Conservation (phyloP, 2,888 invertebrate species). For the Drosophila eohydei region DNA sequence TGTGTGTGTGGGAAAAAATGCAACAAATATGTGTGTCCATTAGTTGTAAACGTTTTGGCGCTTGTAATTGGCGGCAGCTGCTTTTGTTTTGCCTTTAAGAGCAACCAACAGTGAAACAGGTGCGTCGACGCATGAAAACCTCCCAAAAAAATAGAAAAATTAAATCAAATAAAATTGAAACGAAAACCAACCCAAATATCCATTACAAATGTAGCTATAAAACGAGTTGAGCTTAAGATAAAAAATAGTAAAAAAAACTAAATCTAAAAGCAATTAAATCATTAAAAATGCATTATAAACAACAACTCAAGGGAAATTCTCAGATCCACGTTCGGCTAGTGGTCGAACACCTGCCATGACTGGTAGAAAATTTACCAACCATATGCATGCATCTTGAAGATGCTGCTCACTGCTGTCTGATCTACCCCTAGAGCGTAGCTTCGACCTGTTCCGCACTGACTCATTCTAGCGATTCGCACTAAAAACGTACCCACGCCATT, state of each 20-base stretch:
- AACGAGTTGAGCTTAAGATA: constrained; percentile 5
- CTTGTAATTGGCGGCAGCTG: constrained; percentile 76
- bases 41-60: constrained; percentile 70
- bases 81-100: constrained; percentile 69
- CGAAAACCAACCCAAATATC: constrained; percentile 14
- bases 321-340: constrained; percentile 3
- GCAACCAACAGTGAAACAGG: constrained; percentile 66
- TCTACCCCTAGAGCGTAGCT: constrained; percentile 11
- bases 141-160: constrained; percentile 24
- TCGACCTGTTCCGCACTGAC: constrained; percentile 20
- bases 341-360: constrained; percentile 74
- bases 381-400: constrained; percentile 37
- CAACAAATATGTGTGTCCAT: constrained; percentile 51
- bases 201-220: constrained; percentile 26
- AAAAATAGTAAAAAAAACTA: background rate
- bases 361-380: constrained; percentile 45
- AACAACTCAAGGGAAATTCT: constrained; percentile 36
- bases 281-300: constrained; percentile 74
- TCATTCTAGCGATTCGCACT: constrained; percentile 59
- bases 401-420: constrained; percentile 16
- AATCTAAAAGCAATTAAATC: constrained; percentile 31
- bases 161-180: constrained; percentile 10
- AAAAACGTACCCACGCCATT: constrained; percentile 61
- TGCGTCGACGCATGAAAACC: constrained; percentile 59
- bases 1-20: constrained; percentile 56